phyloP scores from a whole-genome alignment of 2,797 vertebrate genomes.

The Aplochiton taeniatus region DNA sequence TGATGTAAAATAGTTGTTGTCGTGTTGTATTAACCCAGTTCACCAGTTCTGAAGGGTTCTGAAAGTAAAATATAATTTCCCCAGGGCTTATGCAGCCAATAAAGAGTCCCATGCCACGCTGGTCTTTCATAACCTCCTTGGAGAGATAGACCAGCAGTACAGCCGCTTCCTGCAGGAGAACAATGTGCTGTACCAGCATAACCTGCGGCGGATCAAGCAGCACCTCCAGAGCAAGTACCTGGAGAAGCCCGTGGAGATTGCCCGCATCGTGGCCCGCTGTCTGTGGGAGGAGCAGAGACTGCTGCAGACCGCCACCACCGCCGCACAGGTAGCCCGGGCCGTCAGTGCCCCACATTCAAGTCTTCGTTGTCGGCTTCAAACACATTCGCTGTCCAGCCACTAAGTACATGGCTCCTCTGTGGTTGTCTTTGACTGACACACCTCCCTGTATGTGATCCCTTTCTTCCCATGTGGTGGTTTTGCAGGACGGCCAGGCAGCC shows the following conservation, averaged over 20 bases:
- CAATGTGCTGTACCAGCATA: constrained; percentile 97
- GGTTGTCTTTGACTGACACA: no score
- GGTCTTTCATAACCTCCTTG: constrained; percentile 97
- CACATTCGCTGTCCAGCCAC: no score
- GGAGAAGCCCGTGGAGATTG: constrained; percentile 98
- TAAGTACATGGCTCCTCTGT: no score
- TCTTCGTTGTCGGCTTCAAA: not conserved
- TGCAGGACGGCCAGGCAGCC: constrained; percentile 91
- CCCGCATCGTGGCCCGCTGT: constrained; percentile 94
- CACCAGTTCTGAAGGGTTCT: not conserved
- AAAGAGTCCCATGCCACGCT: constrained; percentile 96
- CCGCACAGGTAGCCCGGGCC: constrained; percentile 81
- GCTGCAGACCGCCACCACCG: constrained; percentile 90
- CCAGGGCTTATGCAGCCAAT: constrained; percentile 91
- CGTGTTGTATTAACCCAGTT: no score
- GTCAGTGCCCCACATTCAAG: no score
- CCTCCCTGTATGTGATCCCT: not conserved
- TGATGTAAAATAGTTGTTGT: no score
- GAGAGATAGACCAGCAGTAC: constrained; percentile 99
- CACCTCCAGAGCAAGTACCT: constrained; percentile 98
- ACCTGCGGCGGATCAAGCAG: constrained; percentile 96
- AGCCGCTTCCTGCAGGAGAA: constrained; percentile 98
- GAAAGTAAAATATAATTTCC: not conserved
- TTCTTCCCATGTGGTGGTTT: constrained; percentile 4
- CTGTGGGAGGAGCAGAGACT: constrained; percentile 95